These are phyloP conservation scores for Liodrosophila aerea DNA, from an alignment of 2,888 invertebrate species.

Conservation along the genomic window DNA sequence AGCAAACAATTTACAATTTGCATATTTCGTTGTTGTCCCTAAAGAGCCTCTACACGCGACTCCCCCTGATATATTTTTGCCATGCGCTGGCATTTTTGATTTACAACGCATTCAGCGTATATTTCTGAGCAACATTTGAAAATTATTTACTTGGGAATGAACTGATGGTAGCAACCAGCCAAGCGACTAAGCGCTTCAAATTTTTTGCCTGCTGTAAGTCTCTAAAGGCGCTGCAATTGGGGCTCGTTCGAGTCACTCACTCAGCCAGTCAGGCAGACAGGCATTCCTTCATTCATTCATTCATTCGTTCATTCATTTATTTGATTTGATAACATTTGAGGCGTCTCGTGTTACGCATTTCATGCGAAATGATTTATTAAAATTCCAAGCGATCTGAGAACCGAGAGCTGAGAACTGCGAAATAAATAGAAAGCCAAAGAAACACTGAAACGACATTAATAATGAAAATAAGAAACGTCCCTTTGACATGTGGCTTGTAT, in stretches of 20 bases:
- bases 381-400: constrained; percentile 58
- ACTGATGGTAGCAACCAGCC: constrained; percentile 30
- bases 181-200: constrained; percentile 55
- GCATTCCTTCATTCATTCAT: constrained; percentile 20
- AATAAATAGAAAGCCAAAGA: constrained; percentile 22
- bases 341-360: constrained; percentile 54
- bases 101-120: constrained; percentile 52
- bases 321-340: constrained; percentile 69
- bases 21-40: constrained; percentile 65
- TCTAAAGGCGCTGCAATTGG: constrained; percentile 23
- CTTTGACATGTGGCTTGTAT: constrained; percentile 45
- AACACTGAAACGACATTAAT: constrained; percentile 5
- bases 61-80: constrained; percentile 46
- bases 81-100: constrained; percentile 70
- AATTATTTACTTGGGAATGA: constrained; percentile 47
- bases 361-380: constrained; percentile 75
- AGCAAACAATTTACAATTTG: constrained; percentile 59
- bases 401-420: no score
- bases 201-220: constrained; percentile 27
- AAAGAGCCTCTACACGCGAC: constrained; percentile 30
- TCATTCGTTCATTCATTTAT: constrained; percentile 54
- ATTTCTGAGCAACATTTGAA: constrained; percentile 50
- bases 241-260: constrained; percentile 45
- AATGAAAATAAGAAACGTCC: constrained; percentile 14
- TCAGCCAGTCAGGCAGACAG: constrained; percentile 24